Evolutionary conservation across 2,113 vertebrate species (phyloP).

Genomic region (Turnix velox): DNA sequence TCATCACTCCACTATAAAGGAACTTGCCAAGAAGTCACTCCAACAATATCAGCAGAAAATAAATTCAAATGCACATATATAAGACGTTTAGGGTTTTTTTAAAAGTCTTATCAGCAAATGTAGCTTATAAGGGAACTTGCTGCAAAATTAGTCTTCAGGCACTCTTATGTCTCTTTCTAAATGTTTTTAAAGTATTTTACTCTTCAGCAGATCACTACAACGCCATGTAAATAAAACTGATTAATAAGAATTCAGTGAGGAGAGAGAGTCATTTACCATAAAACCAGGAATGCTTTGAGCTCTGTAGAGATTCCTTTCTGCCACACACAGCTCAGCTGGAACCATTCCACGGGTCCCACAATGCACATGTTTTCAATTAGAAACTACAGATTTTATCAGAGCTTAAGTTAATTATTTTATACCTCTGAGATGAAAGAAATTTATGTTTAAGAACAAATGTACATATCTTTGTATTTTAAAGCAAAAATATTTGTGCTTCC

Average conservation of each 20-base stretch:
- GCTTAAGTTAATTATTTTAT: conserved; percentile 63
- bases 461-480: conserved; percentile 31
- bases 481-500: conserved; percentile 18
- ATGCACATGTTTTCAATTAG: conserved; percentile 71
- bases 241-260: conserved; percentile 72
- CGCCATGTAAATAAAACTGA: conserved; percentile 68
- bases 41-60: conserved; percentile 26
- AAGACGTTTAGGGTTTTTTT: conserved; percentile 16
- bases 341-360: conserved; percentile 35
- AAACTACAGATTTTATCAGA: conserved; percentile 66
- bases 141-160: conserved; percentile 65
- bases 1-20: conserved; percentile 44
- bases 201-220: conserved; percentile 60
- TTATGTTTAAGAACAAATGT: conserved; percentile 37
- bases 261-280: conserved; percentile 64
- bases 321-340: conserved; percentile 69
- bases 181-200: conserved; percentile 58
- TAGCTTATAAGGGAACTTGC: conserved; percentile 55
- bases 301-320: conserved; percentile 68
- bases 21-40: conserved; percentile 53
- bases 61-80: not conserved
- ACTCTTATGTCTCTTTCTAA: conserved; percentile 48
- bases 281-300: conserved; percentile 70
- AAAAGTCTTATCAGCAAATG: conserved; percentile 39
- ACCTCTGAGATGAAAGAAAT: conserved; percentile 57